These are phyloP conservation scores for Amazonetta brasiliensis DNA, from an alignment of 2,797 vertebrate genomes.

Conservation along the genomic window DNA sequence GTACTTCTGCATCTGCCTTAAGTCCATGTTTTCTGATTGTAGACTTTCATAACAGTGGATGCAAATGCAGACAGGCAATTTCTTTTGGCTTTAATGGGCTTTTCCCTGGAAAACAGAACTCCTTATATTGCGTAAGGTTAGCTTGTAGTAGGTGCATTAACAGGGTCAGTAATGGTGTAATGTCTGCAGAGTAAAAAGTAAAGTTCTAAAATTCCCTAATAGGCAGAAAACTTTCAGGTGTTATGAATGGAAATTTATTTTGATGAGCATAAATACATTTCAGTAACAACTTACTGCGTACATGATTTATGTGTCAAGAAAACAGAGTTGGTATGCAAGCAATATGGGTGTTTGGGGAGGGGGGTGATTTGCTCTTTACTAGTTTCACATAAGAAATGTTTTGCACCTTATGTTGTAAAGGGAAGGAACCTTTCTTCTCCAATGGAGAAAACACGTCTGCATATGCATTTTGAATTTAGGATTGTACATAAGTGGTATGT, in stretches of 20 bases:
- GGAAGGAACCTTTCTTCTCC: background rate
- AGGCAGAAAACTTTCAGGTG: conserved; percentile 4
- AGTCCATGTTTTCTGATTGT: background rate
- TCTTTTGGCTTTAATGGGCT: conserved; percentile 27
- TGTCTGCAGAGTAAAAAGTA: background rate
- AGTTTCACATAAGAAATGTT: background rate
- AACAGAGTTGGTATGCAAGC: background rate
- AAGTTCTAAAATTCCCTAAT: conserved; percentile 1
- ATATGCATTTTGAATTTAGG: background rate
- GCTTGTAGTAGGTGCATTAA: background rate
- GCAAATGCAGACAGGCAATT: background rate
- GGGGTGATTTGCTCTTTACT: background rate
- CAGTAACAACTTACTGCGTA: background rate
- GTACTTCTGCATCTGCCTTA: background rate
- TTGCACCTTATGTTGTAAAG: background rate
- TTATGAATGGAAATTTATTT: background rate
- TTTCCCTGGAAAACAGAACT: conserved; percentile 18
- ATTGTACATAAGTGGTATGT: background rate
- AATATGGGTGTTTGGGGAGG: accelerated
- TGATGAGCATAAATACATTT: background rate
- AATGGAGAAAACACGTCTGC: background rate
- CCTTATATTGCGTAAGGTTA: background rate
- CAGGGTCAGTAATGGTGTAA: background rate
- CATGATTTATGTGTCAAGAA: background rate
- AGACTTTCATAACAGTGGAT: background rate